Percentiles rank a stretch among this genome's conserved stretches.
These are phyloP conservation scores for Pseudorhiza aurosa DNA, from an alignment of 30 jellyfish, hydroid and myxozoan species.

Conservation along the genomic window DNA sequence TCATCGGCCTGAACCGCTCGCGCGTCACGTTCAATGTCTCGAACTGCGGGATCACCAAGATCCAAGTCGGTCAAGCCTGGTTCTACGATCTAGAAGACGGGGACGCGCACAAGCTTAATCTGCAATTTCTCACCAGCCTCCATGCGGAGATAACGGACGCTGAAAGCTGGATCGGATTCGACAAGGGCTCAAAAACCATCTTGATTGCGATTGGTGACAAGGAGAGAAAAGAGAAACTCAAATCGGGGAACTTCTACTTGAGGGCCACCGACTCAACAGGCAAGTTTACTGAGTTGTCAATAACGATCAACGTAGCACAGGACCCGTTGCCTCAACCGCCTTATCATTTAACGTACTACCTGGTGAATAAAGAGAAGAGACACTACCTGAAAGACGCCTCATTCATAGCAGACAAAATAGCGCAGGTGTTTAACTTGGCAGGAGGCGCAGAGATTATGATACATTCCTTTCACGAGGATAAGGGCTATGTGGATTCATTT, in stretches of 20 bases:
- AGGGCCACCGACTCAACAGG: slow-evolving; percentile 81
- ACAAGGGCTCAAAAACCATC: slow-evolving; percentile 31
- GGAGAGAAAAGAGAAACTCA: slow-evolving; percentile 20
- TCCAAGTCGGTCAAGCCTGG: slow-evolving; percentile 45
- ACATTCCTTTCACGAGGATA: slow-evolving; percentile 38
- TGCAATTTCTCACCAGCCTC: slow-evolving; percentile 4
- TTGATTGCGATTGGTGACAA: slow-evolving; percentile 48
- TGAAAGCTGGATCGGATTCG: slow-evolving; percentile 56
- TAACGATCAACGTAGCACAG: background rate
- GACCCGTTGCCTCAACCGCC: background rate
- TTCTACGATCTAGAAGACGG: slow-evolving; percentile 80
- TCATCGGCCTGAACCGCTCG: background rate
- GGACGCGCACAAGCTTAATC: slow-evolving; percentile 41
- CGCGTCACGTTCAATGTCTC: slow-evolving; percentile 37
- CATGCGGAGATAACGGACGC: slow-evolving; percentile 14
- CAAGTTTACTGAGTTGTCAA: background rate
- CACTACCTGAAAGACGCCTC: slow-evolving; percentile 25
- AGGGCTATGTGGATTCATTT: slow-evolving; percentile 33
- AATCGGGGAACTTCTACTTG: slow-evolving; percentile 16
- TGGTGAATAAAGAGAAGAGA: background rate
- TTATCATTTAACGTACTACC: slow-evolving; percentile 12
- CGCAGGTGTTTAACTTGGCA: slow-evolving; percentile 20
- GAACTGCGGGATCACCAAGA: slow-evolving; percentile 32
- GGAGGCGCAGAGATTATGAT: slow-evolving; percentile 33
- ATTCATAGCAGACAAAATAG: slow-evolving; percentile 24